Evolutionary conservation across 2,888 invertebrate genomes (phyloP), one percentile per base, ranked within the genome.

Genomic region (Orthosia incerta): DNA sequence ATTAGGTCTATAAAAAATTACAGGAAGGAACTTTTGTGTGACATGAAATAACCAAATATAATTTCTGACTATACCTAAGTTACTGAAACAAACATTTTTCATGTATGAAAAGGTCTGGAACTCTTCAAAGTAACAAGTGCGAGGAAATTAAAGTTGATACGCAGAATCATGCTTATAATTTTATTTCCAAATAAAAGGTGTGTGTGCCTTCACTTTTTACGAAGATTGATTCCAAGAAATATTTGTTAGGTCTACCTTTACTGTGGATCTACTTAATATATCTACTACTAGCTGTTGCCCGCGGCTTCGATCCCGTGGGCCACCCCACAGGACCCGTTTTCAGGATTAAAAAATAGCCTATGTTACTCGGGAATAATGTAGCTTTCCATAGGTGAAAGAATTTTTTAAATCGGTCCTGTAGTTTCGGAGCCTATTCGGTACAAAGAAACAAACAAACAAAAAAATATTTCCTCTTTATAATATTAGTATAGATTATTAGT

Each of bases 181-280:
- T 75, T 79, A 73, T 66, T 61, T 60, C 76, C 15, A 66, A 57
- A 55, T 64, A 68, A 77, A 45, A 65, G 48, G 20, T 53, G 53
- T 50, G 45, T 18, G 45, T 39, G 55, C 18, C 20, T 77, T 82
- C 57, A 62, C 26, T 51, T 59, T 79, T 62, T 55, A 39, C 39
- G 53, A n/a, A 70, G 57, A 77, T 82, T 77, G 62, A 77, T 82
- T 82, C 66, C 45, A 48, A 70, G 82, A 79, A 82, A 76, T 53
- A 56, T 57, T 57, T 57, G 39, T 48, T 23, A 61, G 60, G 26
- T 48, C 23, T 57, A n/a, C 16, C 7, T 18, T 2, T 50, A 18
- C 13, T 15, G 13, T 11, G 12, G 2, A 16, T 23, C 16, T n/a
- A n/a, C 59, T n/a, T 39, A 15, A 45, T 9, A 31, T n/a, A 16